Base-by-base conservation (phyloP, 2,797 vertebrate genomes). In the Simalia tracyae region DNA sequence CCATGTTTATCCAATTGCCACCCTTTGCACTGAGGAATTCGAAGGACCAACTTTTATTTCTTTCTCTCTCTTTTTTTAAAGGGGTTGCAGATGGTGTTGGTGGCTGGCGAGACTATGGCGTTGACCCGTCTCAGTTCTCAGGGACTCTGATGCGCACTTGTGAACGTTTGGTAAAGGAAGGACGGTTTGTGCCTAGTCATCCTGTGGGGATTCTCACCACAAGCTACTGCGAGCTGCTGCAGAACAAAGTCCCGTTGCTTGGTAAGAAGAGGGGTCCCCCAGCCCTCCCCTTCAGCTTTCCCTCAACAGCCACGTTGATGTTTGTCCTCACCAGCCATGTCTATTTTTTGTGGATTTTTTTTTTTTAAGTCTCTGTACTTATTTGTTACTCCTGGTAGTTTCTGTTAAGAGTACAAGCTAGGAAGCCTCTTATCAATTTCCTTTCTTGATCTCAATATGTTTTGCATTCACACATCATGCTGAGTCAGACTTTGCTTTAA, bases 91-190 rank as follows among this genome's bases (percentile, higher is more conserved):
- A 99, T 94, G 99, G 99, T 36, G 99, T 99, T 0, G 99, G 99
- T 36, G 99, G 99, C 91, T 99, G 99, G 99, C 97, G 99, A 91
- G 99, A 99, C 98, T 99, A 99, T 61, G 99, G 99, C 26, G 99
- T 99, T 50, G 99, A 99, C 96, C 99, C 99, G 0, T 99, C 99
- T 63, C 99, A 99, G 97, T 99, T 99, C 97, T 99, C 99, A 93
- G 98, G 98, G 95, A 99, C 99, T 56, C 98, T 99, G 89, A 99
- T 99, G 99, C 98, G 98, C 96, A 99, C 99, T 0, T 99, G 99
- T 57, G 99, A 99, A 96, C 98, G 99, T 95, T 98, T 99, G 95
- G 99, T 99, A 3, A 99, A 99, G 95, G 99, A 99, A 97, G 99
- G 99, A 92, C 98, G 98, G 94, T 99, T 99, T 63, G 97, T 99